Percentiles rank a stretch among this genome's conserved stretches.
Evolutionary conservation across 2,113 vertebrate species (phyloP).

Genomic region (Climacteris rufus): DNA sequence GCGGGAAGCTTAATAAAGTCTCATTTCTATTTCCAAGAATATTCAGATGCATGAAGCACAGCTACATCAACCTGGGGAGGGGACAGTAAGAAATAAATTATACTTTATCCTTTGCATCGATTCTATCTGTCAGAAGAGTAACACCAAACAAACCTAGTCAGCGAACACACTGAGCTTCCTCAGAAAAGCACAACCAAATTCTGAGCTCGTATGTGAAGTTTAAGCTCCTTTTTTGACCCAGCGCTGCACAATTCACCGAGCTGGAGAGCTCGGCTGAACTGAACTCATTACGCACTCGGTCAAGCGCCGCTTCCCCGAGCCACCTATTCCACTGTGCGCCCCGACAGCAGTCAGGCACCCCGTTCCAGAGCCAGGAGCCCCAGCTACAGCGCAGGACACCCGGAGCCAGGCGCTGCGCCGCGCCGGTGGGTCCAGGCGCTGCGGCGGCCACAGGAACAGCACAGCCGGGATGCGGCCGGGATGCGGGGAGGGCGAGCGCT

Average conservation of each 20-base stretch:
- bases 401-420: background rate
- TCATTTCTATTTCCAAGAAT: background rate
- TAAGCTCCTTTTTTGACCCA: background rate
- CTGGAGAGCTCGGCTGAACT: background rate
- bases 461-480: background rate
- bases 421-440: background rate
- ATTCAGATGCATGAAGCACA: background rate
- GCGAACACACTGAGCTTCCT: background rate
- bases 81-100: background rate
- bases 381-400: background rate
- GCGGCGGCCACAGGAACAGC: background rate
- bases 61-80: background rate
- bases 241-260: background rate
- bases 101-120: background rate
- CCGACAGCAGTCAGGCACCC: background rate
- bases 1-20: background rate
- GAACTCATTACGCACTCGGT: background rate
- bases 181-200: background rate
- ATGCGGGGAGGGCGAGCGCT: background rate
- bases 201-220: background rate
- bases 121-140: fast-evolving
- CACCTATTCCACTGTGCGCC: background rate
- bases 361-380: background rate
- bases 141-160: background rate
- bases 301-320: background rate